Evolutionary conservation across 2,113 vertebrate genomes (phyloP).

Genomic region (Suricata suricatta): DNA sequence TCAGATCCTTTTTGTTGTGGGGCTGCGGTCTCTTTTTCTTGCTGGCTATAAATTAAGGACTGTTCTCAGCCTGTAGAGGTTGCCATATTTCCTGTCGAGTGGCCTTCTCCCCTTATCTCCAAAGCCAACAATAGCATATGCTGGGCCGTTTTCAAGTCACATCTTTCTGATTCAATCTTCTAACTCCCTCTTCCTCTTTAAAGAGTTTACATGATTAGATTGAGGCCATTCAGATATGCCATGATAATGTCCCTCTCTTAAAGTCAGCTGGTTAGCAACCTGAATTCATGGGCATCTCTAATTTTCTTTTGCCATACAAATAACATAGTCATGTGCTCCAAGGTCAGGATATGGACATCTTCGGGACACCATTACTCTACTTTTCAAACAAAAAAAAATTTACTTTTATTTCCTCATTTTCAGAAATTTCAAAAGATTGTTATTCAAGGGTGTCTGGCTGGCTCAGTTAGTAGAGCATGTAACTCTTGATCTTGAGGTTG

Average conservation of each 20-base stretch:
- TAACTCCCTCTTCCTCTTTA: not conserved
- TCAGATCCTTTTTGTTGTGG: not conserved
- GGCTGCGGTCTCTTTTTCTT: not conserved
- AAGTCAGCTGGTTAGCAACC: not conserved
- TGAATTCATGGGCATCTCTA: not conserved
- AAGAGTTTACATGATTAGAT: not conserved
- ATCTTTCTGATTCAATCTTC: not conserved
- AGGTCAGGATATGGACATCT: not conserved
- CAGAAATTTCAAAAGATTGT: not conserved
- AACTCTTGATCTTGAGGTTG: too few relatives aligned
- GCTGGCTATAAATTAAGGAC: not conserved
- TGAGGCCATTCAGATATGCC: not conserved
- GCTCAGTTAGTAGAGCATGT: too few relatives aligned
- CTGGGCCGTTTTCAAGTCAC: not conserved
- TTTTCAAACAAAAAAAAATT: not conserved
- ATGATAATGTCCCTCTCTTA: not conserved
- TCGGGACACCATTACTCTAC: not conserved
- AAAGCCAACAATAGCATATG: not conserved
- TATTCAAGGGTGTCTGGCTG: not conserved
- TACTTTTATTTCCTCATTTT: not conserved
- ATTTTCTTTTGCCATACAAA: not conserved
- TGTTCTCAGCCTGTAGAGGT: not conserved
- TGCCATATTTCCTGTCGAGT: not conserved
- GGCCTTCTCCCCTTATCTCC: not conserved
- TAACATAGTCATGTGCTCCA: not conserved